Evolutionary conservation across 1,140 invertebrate species (phyloP), one percentile per base, ranked within the genome.

Genomic region (Pachyrhynchus sulphureomaculatus): DNA sequence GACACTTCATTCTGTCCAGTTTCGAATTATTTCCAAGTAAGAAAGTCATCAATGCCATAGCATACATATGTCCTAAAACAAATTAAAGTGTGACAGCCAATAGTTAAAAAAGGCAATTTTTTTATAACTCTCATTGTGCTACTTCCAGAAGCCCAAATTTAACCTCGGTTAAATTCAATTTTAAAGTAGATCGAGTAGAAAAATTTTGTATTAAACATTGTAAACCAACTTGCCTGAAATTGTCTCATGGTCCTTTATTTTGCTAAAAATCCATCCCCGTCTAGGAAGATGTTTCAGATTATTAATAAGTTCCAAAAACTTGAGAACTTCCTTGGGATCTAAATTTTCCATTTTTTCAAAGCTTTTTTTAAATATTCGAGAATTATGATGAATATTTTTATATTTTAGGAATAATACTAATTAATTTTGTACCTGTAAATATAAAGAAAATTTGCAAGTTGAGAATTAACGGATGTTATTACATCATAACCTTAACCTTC

Each of bases 21-120:
- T 81, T 81, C 26, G 80, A 83, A 39, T 88, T 84, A 24, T 83
- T 83, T 48, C 86, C 81, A 9, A 98, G 78, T 24, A 97, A 76
- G 75, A 96, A 92, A 2, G 93, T 90, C 78, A 98, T 86, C 67
- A 97, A 82, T 10, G 89, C 90, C 96, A 98, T 98, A 67, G 95
- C 82, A 77, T 98, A 98, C 95, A 99, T 99, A 72, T 99, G 97
- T 4, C 92, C 52, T 61, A 24, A 37, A 44, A 34, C n/a, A n/a
- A n/a, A n/a, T n/a, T n/a, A n/a, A n/a, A n/a, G n/a, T n/a, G n/a
- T n/a, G n/a, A n/a, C n/a, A n/a, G n/a, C n/a, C n/a, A n/a, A n/a
- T n/a, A n/a, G n/a, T n/a, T n/a, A n/a, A n/a, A n/a, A n/a, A n/a
- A n/a, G n/a, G n/a, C n/a, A n/a, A n/a, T n/a, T n/a, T n/a, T n/a